Evolutionary conservation across 2,888 invertebrate genomes (phyloP).

Genomic region (Dermolepida albohirtum): DNA sequence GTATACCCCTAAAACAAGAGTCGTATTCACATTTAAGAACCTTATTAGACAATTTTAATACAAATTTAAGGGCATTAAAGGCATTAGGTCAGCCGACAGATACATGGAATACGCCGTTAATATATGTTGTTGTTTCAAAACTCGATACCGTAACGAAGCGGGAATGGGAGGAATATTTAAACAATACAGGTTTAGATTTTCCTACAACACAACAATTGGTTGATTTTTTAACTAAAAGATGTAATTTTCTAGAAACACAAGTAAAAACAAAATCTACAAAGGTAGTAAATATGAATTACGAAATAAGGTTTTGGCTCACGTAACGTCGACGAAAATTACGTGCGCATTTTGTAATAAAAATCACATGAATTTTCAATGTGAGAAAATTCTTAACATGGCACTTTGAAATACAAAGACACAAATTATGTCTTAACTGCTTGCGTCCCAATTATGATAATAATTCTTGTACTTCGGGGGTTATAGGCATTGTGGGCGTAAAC

Average conservation of each 20-base stretch:
- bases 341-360: too few relatives aligned
- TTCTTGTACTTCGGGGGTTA: too few relatives aligned
- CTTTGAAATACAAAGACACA: too few relatives aligned
- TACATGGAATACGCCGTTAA: constrained; percentile 49
- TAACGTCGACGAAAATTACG: too few relatives aligned
- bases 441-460: too few relatives aligned
- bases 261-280: not conserved
- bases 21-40: constrained; percentile 40
- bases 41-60: constrained; percentile 47
- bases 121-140: constrained; percentile 47
- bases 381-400: too few relatives aligned
- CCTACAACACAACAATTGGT: constrained; percentile 41
- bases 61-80: constrained; percentile 50
- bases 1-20: constrained; percentile 42
- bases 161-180: constrained; percentile 48
- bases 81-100: constrained; percentile 48
- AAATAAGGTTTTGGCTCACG: too few relatives aligned
- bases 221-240: constrained; percentile 46
- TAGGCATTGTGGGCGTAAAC: too few relatives aligned
- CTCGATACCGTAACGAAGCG: constrained; percentile 46
- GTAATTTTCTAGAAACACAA: constrained; percentile 44
- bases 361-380: too few relatives aligned
- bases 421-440: too few relatives aligned
- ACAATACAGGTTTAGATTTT: constrained; percentile 16
- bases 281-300: too few relatives aligned